Evolutionary conservation across 1,140 invertebrate species (phyloP).

Genomic region (Sarcophaga peregrina): DNA sequence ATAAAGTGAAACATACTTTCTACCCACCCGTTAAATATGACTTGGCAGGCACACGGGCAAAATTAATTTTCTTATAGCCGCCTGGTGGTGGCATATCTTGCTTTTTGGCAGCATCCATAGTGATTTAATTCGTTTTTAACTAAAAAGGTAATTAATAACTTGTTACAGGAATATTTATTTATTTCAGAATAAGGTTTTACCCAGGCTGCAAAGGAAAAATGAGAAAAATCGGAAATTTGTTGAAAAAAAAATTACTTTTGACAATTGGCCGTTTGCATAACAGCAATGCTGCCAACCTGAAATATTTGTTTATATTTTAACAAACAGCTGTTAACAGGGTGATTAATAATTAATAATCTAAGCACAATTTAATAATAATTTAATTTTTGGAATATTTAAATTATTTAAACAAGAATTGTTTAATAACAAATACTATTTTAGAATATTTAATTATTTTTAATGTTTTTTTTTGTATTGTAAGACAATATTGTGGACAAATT

Average conservation of each 20-base stretch:
- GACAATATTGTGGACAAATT: no score
- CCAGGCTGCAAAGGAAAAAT: not conserved
- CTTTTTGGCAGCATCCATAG: constrained; percentile 54
- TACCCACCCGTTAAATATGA: constrained; percentile 75
- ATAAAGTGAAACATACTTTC: constrained; percentile 24
- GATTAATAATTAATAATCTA: not conserved
- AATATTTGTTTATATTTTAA: not conserved
- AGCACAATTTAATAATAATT: no score
- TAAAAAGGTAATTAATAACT: constrained; percentile 1
- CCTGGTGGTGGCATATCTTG: constrained; percentile 90
- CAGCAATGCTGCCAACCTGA: constrained; percentile 41
- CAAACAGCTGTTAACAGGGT: not conserved
- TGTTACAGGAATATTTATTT: not conserved
- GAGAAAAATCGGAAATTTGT: constrained; percentile 37
- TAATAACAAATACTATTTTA: no score
- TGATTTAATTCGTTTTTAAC: not conserved
- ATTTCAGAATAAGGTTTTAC: constrained; percentile 7
- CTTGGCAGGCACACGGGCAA: constrained; percentile 77
- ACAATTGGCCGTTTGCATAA: constrained; percentile 44
- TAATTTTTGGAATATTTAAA: no score
- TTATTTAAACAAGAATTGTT: no score
- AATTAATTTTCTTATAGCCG: constrained; percentile 82
- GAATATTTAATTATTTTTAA: no score
- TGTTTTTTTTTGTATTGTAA: no score
- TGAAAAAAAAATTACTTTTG: constrained; percentile 32